Evolutionary conservation across 2,797 vertebrate genomes (phyloP), one percentile per base, ranked within the genome.

Genomic region (Scleropages formosus): DNA sequence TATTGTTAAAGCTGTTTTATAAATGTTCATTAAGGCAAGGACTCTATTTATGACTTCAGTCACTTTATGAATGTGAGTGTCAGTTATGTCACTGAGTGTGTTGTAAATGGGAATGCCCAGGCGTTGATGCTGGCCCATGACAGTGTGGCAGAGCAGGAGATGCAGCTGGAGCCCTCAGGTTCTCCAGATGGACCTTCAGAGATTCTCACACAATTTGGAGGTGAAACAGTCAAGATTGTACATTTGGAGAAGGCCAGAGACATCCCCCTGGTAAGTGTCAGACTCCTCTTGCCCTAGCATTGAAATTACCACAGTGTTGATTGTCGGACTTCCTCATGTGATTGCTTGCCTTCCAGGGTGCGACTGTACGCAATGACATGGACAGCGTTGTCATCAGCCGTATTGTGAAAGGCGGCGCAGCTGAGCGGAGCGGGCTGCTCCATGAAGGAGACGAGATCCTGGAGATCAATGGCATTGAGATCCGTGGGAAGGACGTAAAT

Each of bases 401-500:
- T 0, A 98, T 99, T 72, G 97, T 99, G 67, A 96, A 96, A 76
- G 97, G 97, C 2, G 97, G 97, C 24, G 96, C 96, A 0, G 97
- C 97, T 1, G 97, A 99, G 78, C 94, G 91, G 75, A 99, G 96
- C 65, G 96, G 96, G 31, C 91, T 99, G 4, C 85, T 99, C 22
- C 94, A 95, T 1, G 97, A 98, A 89, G 97, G 97, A 59, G 97
- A 99, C 8, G 97, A 99, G 87, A 95, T 99, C 84, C 82, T 99
- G 76, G 96, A 99, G 85, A 97, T 98, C 75, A 98, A 98, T 20
- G 94, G 96, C 71, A 92, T 95, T 16, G 96, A 98, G 85, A 99
- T 99, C 81, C 89, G 96, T 78, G 97, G 97, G 22, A 98, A 98
- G 85, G 97, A 99, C 61, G 97, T 99, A 87, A 99, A 99, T 87